Evolutionary conservation across 1,140 invertebrate species (phyloP).

Genomic region (Drosophila erecta): DNA sequence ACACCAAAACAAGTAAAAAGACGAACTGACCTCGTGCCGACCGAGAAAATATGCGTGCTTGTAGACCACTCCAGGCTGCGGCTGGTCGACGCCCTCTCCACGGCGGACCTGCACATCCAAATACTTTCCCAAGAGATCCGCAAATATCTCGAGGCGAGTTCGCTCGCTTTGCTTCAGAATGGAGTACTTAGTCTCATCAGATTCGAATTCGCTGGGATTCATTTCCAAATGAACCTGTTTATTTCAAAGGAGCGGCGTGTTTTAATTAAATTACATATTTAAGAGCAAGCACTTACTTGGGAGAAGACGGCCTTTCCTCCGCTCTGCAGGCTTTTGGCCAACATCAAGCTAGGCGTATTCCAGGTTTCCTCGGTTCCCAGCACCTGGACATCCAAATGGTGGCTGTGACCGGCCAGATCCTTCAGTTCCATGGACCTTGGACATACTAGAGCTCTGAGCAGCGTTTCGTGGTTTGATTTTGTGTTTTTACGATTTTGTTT

Average conservation of each 20-base stretch:
- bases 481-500: constrained; percentile 43
- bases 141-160: constrained; percentile 91
- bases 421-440: constrained; percentile 86
- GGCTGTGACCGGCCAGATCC: constrained; percentile 88
- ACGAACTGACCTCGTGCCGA: constrained; percentile 89
- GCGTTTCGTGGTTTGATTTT: constrained; percentile 60
- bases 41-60: constrained; percentile 91
- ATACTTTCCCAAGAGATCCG: constrained; percentile 89
- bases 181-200: constrained; percentile 88
- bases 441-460: constrained; percentile 84
- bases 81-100: constrained; percentile 1
- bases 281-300: constrained; percentile 86
- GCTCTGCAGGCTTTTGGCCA: constrained; percentile 88
- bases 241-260: not conserved
- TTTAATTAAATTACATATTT: not conserved
- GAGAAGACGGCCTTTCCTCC: constrained; percentile 92
- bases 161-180: constrained; percentile 87
- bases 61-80: constrained; percentile 84
- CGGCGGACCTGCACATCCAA: constrained; percentile 88
- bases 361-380: constrained; percentile 93
- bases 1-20: not conserved
- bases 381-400: constrained; percentile 90
- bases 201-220: constrained; percentile 87
- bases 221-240: constrained; percentile 88
- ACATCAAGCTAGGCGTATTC: constrained; percentile 92